Evolutionary conservation across 2,888 invertebrate species (phyloP).

Genomic region (Polietes domitor): DNA sequence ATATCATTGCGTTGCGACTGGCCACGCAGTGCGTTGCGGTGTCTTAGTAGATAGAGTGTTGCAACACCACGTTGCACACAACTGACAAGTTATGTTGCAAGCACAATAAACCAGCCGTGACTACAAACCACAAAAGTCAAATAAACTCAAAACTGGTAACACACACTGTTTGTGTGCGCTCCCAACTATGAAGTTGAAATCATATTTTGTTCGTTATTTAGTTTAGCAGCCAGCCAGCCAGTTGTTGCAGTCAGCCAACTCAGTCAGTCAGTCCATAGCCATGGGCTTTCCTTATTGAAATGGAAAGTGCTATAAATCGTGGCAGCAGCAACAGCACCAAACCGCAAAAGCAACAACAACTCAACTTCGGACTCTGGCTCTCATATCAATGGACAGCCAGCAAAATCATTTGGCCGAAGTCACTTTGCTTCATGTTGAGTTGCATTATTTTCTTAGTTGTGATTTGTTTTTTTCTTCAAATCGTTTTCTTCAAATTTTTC

Average conservation of each 20-base stretch:
- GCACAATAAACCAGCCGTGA: slow-evolving; percentile 7
- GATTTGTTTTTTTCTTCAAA: neutral
- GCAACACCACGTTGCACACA: slow-evolving; percentile 37
- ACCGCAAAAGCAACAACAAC: neutral
- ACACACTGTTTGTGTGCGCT: neutral
- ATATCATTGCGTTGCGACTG: slow-evolving; percentile 40
- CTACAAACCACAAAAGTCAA: slow-evolving; percentile 1
- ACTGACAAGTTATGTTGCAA: slow-evolving; percentile 11
- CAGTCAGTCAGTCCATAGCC: slow-evolving; percentile 28
- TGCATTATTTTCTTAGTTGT: neutral
- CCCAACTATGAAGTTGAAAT: slow-evolving; percentile 24
- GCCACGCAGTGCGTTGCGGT: slow-evolving; percentile 35
- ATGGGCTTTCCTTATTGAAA: slow-evolving; percentile 56
- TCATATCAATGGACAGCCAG: neutral
- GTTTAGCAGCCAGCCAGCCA: neutral
- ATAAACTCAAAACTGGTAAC: slow-evolving; percentile 42
- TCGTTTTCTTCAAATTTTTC: neutral
- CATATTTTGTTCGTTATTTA: slow-evolving; percentile 16
- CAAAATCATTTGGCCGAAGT: neutral
- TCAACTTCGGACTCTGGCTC: neutral
- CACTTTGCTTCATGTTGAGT: slow-evolving; percentile 12
- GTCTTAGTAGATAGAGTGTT: slow-evolving; percentile 37
- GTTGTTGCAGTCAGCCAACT: neutral
- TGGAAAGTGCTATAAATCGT: slow-evolving; percentile 60
- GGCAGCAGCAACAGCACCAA: slow-evolving; percentile 5